Conservation (phyloP, 2,797 vertebrate species). For the Jordanella pulchra region DNA sequence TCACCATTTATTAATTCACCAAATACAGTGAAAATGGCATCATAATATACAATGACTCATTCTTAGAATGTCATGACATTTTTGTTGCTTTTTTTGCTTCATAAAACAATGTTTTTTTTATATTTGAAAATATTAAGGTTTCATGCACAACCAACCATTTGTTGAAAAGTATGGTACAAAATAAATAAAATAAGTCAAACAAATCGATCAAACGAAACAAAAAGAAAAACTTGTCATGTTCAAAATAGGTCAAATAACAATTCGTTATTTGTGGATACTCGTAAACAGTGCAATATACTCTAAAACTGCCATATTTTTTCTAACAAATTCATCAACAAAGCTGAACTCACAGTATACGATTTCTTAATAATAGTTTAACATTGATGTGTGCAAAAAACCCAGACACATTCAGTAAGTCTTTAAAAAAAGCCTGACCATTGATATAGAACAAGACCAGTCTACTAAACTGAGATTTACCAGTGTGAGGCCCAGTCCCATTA, state of each 20-base stretch:
- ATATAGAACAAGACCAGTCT: conserved; percentile 79
- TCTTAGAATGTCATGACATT: conserved; percentile 95
- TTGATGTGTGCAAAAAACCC: conserved; percentile 87
- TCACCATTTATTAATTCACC: conserved; percentile 97
- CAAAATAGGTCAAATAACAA: conserved; percentile 84
- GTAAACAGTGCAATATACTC: conserved; percentile 88
- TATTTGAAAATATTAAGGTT: conserved; percentile 88
- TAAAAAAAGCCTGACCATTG: conserved; percentile 77
- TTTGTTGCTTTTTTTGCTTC: conserved; percentile 87
- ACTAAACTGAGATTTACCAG: conserved; percentile 62
- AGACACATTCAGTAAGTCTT: conserved; percentile 88
- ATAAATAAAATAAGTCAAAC: conserved; percentile 78
- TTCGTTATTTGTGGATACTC: conserved; percentile 84
- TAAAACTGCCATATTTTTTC: conserved; percentile 82
- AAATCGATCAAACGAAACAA: conserved; percentile 74
- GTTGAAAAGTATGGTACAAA: conserved; percentile 93
- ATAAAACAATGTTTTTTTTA: conserved; percentile 88
- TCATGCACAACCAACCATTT: conserved; percentile 95
- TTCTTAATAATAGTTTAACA: conserved; percentile 88
- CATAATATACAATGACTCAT: conserved; percentile 97
- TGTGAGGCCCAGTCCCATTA: conserved; percentile 67
- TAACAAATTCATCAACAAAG: conserved; percentile 87
- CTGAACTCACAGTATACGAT: conserved; percentile 89
- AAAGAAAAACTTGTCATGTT: conserved; percentile 80
- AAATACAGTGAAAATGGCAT: conserved; percentile 98